These are phyloP conservation scores for Patella pellucida DNA, from an alignment of 2,888 invertebrate genomes.

Conservation along the genomic window DNA sequence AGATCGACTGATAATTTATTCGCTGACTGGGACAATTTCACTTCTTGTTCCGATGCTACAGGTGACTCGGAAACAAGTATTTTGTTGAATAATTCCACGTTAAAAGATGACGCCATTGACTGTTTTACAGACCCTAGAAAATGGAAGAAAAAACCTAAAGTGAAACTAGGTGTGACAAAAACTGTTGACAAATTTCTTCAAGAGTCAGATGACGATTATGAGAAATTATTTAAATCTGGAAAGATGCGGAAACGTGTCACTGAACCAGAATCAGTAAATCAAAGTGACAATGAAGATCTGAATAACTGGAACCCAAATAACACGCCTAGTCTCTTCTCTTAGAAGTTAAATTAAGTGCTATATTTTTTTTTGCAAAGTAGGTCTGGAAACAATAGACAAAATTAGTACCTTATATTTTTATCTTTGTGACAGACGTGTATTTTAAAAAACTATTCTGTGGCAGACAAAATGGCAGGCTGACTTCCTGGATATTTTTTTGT, in stretches of 20 bases:
- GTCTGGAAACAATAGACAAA: too few species aligned
- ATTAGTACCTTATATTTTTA: too few species aligned
- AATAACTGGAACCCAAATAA: too few species aligned
- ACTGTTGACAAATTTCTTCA: conserved; percentile 45
- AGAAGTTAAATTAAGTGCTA: too few species aligned
- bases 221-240: conserved; percentile 45
- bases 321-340: too few species aligned
- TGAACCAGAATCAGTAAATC: conserved; percentile 1
- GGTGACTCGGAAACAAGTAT: conserved; percentile 12
- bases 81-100: conserved; percentile 43
- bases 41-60: background rate
- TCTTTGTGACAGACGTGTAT: too few species aligned
- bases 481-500: too few species aligned
- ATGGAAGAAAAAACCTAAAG: conserved; percentile 35
- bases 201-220: conserved; percentile 47
- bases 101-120: conserved; percentile 41
- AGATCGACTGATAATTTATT: conserved; percentile 3
- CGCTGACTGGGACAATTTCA: conserved; percentile 3
- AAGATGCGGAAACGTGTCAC: conserved; percentile 40
- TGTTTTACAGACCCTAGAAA: conserved; percentile 41
- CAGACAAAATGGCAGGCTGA: too few species aligned
- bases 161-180: conserved; percentile 27
- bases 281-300: background rate
- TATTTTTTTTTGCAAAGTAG: too few species aligned
- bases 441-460: too few species aligned